Evolutionary conservation across 2,888 invertebrate genomes (phyloP), one percentile per base, ranked within the genome.

Genomic region (Uropetala carovei): DNA sequence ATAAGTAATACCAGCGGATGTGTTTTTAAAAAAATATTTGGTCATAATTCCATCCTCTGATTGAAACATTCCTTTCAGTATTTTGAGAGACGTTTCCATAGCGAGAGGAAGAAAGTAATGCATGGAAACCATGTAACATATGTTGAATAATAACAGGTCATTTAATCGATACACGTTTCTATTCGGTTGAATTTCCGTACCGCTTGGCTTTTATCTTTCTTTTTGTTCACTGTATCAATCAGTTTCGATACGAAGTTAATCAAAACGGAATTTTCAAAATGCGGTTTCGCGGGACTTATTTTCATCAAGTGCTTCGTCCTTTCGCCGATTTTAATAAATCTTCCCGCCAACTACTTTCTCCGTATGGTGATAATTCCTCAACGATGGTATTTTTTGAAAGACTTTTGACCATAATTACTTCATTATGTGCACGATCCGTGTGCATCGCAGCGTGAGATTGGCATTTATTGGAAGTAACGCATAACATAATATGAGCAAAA

Each of bases 321-420:
- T n/a, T n/a, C n/a, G n/a, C n/a, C n/a, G 75, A 75, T 75, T 75
- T 75, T 75, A 27, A n/a, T n/a, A 27, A 75, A 22, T 75, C 75
- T 27, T 3, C 11, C 22, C 22, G 22, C 27, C 10, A 11, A 22
- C n/a, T 75, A 18, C n/a, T 7, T 22, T 27, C 75, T 27, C 22
- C 22, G 22, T 5, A 22, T n/a, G n/a, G 2, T 27, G 75, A 75
- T 75, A 75, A 75, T 75, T 22, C 75, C 22, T 75, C 27, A 75
- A 9, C 22, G 27, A 75, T 13, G 16, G 9, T 75, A 75, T 75
- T 75, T n/a, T n/a, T n/a, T n/a, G n/a, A n/a, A n/a, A n/a, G n/a
- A n/a, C n/a, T n/a, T n/a, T n/a, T n/a, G n/a, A n/a, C n/a, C n/a
- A n/a, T n/a, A n/a, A n/a, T n/a, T n/a, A n/a, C n/a, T n/a, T n/a